phyloP scores from a whole-genome alignment of 2,797 vertebrate genomes.

The Eremophila alpestris region DNA sequence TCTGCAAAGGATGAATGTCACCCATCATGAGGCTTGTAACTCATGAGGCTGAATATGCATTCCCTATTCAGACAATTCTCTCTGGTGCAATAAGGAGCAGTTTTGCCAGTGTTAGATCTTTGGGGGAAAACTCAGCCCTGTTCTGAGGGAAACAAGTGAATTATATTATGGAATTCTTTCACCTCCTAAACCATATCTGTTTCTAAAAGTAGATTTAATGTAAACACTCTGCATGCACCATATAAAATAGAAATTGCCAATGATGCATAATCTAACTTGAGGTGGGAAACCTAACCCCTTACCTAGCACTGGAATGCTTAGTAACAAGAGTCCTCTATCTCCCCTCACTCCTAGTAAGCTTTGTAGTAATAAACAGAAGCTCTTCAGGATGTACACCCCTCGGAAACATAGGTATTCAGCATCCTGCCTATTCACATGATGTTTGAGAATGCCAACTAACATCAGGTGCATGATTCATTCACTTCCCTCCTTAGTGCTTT shows the following conservation, averaged over 20 bases:
- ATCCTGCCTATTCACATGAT: constrained; percentile 83
- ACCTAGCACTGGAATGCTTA: constrained; percentile 76
- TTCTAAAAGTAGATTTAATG: constrained; percentile 25
- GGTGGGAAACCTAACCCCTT: constrained; percentile 69
- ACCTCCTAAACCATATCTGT: not conserved
- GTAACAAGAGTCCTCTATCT: constrained; percentile 85
- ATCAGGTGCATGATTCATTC: constrained; percentile 88
- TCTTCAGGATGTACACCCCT: constrained; percentile 93
- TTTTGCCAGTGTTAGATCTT: not conserved
- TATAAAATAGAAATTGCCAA: not conserved
- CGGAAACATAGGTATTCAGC: constrained; percentile 95
- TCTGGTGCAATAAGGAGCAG: not conserved
- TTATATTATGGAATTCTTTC: not conserved
- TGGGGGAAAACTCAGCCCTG: not conserved
- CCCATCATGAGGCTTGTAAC: not conserved
- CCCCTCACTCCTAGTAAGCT: constrained; percentile 93
- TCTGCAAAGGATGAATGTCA: not conserved
- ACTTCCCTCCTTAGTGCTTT: constrained; percentile 64
- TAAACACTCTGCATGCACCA: constrained; percentile 25
- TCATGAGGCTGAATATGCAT: not conserved
- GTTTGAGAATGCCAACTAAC: constrained; percentile 94
- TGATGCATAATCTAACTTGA: constrained; percentile 30
- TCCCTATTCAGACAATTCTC: not conserved
- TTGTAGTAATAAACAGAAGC: constrained; percentile 97
- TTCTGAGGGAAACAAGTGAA: constrained; percentile 1